Evolutionary conservation across 2,888 invertebrate species (phyloP).

Genomic region (Drosophila flavopinicola): DNA sequence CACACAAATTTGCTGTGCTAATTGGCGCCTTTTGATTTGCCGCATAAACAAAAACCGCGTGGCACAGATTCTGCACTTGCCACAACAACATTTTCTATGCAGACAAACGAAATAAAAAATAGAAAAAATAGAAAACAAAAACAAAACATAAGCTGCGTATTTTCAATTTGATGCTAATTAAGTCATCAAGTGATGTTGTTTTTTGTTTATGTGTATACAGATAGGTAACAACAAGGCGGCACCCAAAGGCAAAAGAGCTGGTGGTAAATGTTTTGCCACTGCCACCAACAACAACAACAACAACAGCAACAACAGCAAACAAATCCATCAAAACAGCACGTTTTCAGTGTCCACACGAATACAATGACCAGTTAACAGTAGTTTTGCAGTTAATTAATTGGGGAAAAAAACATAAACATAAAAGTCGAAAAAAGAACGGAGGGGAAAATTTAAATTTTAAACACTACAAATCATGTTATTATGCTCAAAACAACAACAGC

Average conservation of each 20-base stretch:
- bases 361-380: constrained; percentile 63
- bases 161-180: constrained; percentile 57
- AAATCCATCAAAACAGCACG: constrained; percentile 57
- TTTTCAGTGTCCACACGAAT: constrained; percentile 54
- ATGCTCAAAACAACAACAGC: constrained; percentile 36
- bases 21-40: constrained; percentile 67
- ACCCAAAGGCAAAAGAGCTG: constrained; percentile 15
- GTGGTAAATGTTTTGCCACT: constrained; percentile 24
- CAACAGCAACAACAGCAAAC: constrained; percentile 5
- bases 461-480: constrained; percentile 63
- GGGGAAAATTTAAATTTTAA: constrained; percentile 54
- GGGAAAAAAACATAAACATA: constrained; percentile 4
- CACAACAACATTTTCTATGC: constrained; percentile 7
- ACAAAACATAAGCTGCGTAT: not conserved
- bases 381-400: constrained; percentile 71
- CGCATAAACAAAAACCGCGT: constrained; percentile 37
- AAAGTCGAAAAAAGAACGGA: constrained; percentile 19
- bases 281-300: constrained; percentile 15
- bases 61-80: constrained; percentile 50
- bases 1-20: constrained; percentile 53
- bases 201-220: not conserved
- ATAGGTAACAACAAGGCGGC: constrained; percentile 9
- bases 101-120: too few species aligned
- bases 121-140: constrained; percentile 8
- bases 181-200: constrained; percentile 53